Base-by-base conservation (phyloP, 2,113 vertebrate species). In the Turdus rufiventris region DNA sequence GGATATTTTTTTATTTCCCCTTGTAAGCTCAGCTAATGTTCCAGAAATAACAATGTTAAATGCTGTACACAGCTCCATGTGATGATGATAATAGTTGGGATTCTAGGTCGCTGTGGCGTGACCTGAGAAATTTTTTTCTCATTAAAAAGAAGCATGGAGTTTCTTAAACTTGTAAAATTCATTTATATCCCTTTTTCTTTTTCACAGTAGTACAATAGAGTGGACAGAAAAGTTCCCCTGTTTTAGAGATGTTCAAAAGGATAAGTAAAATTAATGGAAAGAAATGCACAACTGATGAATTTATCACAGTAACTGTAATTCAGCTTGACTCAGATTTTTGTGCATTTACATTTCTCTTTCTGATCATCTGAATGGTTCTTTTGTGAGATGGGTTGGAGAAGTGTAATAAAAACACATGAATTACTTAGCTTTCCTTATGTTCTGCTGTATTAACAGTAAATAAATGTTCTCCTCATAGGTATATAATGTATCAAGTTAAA, bases 161-260 rank as follows among this genome's bases (percentile, higher is more conserved):
- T 95, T 89, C 66, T 85, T 88, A 94, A 94, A 95, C 77, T 89
- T 92, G 31, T 47, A 68, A 88, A 92, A 89, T 89, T 95, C 38
- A 72, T 92, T 89, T 92, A 50, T 89, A 62, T 79, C 18, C 13
- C 14, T 36, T 76, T 85, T 74, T 84, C 42, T 93, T 78, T 93
- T 78, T 87, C 47, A 57, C 12, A 25, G 48, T 62, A 42, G 36
- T 53, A 87, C 51, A 77, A 14, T n/a, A 53, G 12, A 43, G 26
- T 5, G 15, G 12, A 33, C 45, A 2, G 40, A 34, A 38, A 79
- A 34, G 13, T 57, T 67, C 34, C 6, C 14, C 19, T 34, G 47
- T 87, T 85, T 84, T 67, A 63, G 72, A 51, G 29, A 14, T 84
- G 72, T 67, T 90, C 47, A 77, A 63, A 88, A 81, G n/a, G 48